Base-by-base conservation (phyloP, 2,797 vertebrate genomes). In the Pyrocephalus nanus region DNA sequence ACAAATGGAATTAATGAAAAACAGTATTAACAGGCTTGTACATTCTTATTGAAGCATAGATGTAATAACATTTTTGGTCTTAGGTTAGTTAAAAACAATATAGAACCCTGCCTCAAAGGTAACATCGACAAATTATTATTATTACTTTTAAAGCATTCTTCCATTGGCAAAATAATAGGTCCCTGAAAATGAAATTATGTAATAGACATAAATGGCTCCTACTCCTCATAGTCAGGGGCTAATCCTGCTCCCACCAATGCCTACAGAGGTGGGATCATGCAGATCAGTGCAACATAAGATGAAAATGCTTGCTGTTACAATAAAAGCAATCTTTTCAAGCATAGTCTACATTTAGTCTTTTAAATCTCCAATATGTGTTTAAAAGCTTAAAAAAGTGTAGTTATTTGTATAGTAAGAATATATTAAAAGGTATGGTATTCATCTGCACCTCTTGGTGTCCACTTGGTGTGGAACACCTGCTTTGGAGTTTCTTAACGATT, bases 161-260 rank as follows among this genome's bases (percentile, higher is more conserved):
- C 54, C 88, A 55, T 72, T 89, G 96, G 83, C 83, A 96, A 95
- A 94, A 93, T 89, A 92, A 91, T 62, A 95, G 86, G 80, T 97
- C 96, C 97, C 97, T 97, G 97, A 97, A 97, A 95, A 94, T 91
- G 27, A 88, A 89, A 91, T 43, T 6, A 74, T 76, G 60, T 40
- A 95, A 80, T 73, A 90, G 69, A 64, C 55, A 85, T 82, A 86
- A 75, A 95, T 65, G 76, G 90, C 86, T 94, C 86, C 79, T 65
- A 76, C 86, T 95, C 87, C 94, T 96, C 92, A 91, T 91, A 87
- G 75, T 76, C 81, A 91, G 85, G 69, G 91, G 43, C 58, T 87
- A 83, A 89, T 84, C 70, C 67, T 89, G 65, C 74, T 96, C 84
- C 73, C 55, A 88, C 60, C 73, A 57, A 51, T 55, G 40, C 43